Evolutionary conservation across 2,888 invertebrate species (phyloP), one percentile per base, ranked within the genome.

Genomic region (Drosophila mimica): DNA sequence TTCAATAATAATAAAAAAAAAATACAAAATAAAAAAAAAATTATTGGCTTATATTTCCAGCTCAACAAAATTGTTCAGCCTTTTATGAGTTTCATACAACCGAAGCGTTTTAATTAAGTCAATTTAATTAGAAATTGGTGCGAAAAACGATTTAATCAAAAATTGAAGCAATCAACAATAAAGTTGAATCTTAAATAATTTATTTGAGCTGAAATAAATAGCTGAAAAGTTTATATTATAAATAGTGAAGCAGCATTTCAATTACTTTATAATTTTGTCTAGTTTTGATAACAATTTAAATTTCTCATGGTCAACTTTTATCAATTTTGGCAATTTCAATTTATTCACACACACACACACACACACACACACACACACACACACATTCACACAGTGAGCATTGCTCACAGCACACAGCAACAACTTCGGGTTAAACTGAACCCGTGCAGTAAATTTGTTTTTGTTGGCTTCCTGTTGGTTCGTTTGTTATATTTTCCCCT

Each of bases 401-500:
- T 20, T 43, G 43, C 43, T 43, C 25, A 20, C 43, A 13, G 17
- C 54, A 38, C 34, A 43, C 43, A 43, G 43, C 57, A 33, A 43
- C 31, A 20, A 25, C 30, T 66, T 67, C 57, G 49, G 30, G 57
- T 57, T 30, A 68, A 68, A 68, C 49, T 67, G 67, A 68, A 67
- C 67, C 56, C 67, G 67, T 53, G 73, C 73, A 61, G 61, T 69
- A 70, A 60, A 64, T 74, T 74, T 74, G 31, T 67, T 65, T 60
- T 74, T 74, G 75, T 74, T 49, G 51, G 61, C 58, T 75, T 60
- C 43, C 61, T 70, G 64, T 48, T 58, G 60, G 49, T 25, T 58
- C 48, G 46, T 36, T 62, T 62, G 20, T 70, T 70, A 40, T 52
- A 20, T 7, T 46, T 43, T 40, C 1, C 11, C 17, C 15, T 17